Base-by-base conservation (phyloP, 2,888 invertebrate genomes). In the Onchidella celtica region DNA sequence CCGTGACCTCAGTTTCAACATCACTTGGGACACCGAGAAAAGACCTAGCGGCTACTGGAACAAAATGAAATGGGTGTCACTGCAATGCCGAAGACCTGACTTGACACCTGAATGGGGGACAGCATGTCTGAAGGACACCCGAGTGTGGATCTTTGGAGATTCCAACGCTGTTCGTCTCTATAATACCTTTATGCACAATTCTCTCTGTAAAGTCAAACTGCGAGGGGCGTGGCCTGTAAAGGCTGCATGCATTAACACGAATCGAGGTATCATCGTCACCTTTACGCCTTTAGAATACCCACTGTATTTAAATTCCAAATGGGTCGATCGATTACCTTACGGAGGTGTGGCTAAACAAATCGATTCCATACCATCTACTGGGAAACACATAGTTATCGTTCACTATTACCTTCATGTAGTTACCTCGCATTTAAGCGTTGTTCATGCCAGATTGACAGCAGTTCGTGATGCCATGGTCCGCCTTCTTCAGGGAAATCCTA, bases 131-230 rank as follows among this genome's bases (percentile, higher is more conserved):
- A 40, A 65, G 34, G 63, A 79, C 34, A 47, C 79, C 6, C 32
- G 6, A 9, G 65, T 79, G 1, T 72, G 70, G 72, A 47, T 79
- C 6, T 61, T 72, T 55, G 79, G 79, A 55, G 79, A 79, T 34
- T 79, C 79, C 32, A 79, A 79, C n/a, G 79, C 63, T 36, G 2
- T 47, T 21, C 36, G 32, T 2, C n/a, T 72, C n/a, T n/a, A n/a
- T n/a, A n/a, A n/a, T 14, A 38, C n/a, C 47, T 0, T 36, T 2
- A 47, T 47, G 17, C 47, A 11, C 9, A n/a, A n/a, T n/a, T n/a
- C n/a, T n/a, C n/a, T n/a, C n/a, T n/a, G n/a, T n/a, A n/a, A n/a
- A n/a, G n/a, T n/a, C n/a, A n/a, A n/a, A n/a, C n/a, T n/a, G n/a
- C n/a, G n/a, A n/a, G n/a, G n/a, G n/a, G n/a, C n/a, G n/a, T n/a